Evolutionary conservation across 2,113 vertebrate species (phyloP), one percentile per base, ranked within the genome.

Genomic region (Trichomycterus rosablanca): DNA sequence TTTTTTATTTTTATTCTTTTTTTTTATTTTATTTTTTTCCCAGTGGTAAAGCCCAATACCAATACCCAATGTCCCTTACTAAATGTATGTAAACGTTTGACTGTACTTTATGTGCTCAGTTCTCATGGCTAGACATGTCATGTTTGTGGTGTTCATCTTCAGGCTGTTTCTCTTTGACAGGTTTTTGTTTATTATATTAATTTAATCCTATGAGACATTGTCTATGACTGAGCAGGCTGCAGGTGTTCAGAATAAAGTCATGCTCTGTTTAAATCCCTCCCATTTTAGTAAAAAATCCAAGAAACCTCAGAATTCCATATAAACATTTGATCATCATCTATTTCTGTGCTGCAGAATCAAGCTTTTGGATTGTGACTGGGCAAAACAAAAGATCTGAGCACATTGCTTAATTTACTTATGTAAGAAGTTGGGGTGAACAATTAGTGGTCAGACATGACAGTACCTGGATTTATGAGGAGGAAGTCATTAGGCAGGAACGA

Each of bases 211-310:
- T 32, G 9, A 16, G 26, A 1, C 5, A 1, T 10, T 53, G 14
- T 64, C 55, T 46, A 51, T 39, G 26, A 30, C 26, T 7, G 26
- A 28, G 43, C 22, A 37, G 19, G 23, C 12, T 46, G 24, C 50
- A 64, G 28, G 40, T 24, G 30, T 48, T 35, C 20, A 14, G 6
- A 4, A 35, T 64, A 52, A 64, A 5, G 32, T 37, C 42, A 64
- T 34, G 61, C 37, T 39, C 22, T 45, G 46, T 50, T 54, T 28
- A 59, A 64, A 46, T 39, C 28, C 42, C 22, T 15, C n/a, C 39
- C n/a, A 18, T 12, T 48, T 12, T 22, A 53, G 42, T 54, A 24
- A 12, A 2, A 11, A 37, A 12, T n/a, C n/a, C n/a, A n/a, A n/a
- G n/a, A 55, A 64, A 54, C 50, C 61, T 64, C 39, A 23, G 6